Evolutionary conservation across 2,113 vertebrate genomes (phyloP).

Genomic region (Ia io): DNA sequence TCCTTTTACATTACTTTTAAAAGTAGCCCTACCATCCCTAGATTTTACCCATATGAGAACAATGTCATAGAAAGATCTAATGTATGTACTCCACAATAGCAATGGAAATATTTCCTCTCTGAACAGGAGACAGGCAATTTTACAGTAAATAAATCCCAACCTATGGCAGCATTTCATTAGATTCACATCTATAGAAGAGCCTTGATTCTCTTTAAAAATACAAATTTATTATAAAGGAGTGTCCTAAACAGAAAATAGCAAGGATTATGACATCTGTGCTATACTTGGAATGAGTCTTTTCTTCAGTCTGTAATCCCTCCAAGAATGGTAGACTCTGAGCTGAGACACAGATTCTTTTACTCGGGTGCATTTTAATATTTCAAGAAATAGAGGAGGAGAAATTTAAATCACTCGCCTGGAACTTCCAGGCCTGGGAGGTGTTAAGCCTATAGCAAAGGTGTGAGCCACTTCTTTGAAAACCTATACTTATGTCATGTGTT

Average conservation of each 20-base stretch:
- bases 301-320: background rate
- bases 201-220: background rate
- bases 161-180: background rate
- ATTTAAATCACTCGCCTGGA: background rate
- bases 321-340: background rate
- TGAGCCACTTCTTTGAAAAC: background rate
- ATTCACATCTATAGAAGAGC: background rate
- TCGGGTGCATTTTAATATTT: background rate
- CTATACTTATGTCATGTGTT: background rate
- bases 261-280: background rate
- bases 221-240: background rate
- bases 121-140: background rate
- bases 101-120: background rate
- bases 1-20: background rate
- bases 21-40: background rate
- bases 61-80: background rate
- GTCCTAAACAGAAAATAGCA: background rate
- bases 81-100: background rate
- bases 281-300: background rate
- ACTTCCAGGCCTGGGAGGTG: background rate
- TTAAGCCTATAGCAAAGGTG: background rate
- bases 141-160: background rate
- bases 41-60: background rate
- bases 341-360: background rate
- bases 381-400: background rate